These are phyloP conservation scores for Caenorhabditis plicata DNA, from an alignment of 2,888 invertebrate genomes.

Conservation along the genomic window DNA sequence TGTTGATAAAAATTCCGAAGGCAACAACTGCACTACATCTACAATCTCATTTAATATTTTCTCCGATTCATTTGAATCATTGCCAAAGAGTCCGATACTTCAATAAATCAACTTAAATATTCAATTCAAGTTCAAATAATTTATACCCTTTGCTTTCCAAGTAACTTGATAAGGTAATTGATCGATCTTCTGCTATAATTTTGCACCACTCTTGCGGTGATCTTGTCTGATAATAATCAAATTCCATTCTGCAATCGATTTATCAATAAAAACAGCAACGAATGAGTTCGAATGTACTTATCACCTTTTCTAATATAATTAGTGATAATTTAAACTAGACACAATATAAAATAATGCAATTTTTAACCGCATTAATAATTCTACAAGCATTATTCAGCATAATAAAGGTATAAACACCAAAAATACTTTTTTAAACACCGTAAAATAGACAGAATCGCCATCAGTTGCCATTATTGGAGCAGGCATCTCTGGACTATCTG, in stretches of 20 bases:
- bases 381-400: no score
- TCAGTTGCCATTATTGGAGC: constrained; percentile 51
- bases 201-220: constrained; percentile 10
- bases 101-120: not conserved
- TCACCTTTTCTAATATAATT: no score
- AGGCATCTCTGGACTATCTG: constrained; percentile 49
- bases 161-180: constrained; percentile 4
- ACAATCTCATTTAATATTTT: constrained; percentile 22
- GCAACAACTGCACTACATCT: constrained; percentile 21
- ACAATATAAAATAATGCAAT: no score
- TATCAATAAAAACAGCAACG: no score
- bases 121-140: not conserved
- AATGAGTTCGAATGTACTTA: no score
- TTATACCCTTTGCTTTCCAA: not conserved
- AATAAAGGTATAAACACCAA: no score
- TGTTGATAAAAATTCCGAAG: constrained; percentile 20
- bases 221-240: no score
- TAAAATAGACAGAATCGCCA: no score
- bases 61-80: constrained; percentile 14
- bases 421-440: no score
- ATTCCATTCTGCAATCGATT: no score
- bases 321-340: no score
- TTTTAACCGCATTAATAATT: no score
- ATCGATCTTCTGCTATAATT: constrained; percentile 1
- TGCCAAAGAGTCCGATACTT: constrained; percentile 18